phyloP scores from a whole-genome alignment of 2,113 vertebrate species.

The Micromys minutus region DNA sequence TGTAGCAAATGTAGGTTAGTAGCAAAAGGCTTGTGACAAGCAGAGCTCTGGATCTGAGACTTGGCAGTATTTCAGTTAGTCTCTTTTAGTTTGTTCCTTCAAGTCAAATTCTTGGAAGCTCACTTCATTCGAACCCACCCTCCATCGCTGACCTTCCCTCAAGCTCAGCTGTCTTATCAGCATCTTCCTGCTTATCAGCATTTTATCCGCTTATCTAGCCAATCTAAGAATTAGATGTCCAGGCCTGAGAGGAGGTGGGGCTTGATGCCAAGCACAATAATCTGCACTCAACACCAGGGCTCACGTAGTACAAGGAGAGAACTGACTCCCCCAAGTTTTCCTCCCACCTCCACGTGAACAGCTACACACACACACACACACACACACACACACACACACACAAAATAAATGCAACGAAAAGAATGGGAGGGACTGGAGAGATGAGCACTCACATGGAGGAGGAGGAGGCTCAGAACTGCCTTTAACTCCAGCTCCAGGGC shows the following conservation, averaged over 20 bases:
- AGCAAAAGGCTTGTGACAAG: not conserved
- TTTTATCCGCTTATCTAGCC: not conserved
- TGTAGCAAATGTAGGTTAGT: not conserved
- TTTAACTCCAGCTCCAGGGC: not conserved
- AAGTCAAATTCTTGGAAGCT: conserved; percentile 19
- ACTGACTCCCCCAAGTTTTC: not conserved
- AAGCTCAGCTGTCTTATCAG: not conserved
- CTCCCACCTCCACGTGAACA: not conserved
- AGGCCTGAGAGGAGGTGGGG: not conserved
- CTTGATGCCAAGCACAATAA: not conserved
- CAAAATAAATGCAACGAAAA: not conserved
- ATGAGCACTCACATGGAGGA: not conserved
- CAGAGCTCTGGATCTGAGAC: not conserved
- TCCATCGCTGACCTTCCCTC: not conserved
- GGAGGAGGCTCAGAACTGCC: not conserved
- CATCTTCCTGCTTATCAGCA: too few species aligned
- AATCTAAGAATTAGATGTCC: not conserved
- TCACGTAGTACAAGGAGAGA: not conserved
- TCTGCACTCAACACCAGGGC: not conserved
- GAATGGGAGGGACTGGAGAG: not conserved
- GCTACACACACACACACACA: not conserved
- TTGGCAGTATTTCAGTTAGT: not conserved
- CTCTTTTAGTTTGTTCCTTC: conserved; percentile 36
- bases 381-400: not conserved
- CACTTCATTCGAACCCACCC: not conserved